Conservation (phyloP, 35 echinoderm and acorn worm species). For the Acanthaster planci region DNA sequence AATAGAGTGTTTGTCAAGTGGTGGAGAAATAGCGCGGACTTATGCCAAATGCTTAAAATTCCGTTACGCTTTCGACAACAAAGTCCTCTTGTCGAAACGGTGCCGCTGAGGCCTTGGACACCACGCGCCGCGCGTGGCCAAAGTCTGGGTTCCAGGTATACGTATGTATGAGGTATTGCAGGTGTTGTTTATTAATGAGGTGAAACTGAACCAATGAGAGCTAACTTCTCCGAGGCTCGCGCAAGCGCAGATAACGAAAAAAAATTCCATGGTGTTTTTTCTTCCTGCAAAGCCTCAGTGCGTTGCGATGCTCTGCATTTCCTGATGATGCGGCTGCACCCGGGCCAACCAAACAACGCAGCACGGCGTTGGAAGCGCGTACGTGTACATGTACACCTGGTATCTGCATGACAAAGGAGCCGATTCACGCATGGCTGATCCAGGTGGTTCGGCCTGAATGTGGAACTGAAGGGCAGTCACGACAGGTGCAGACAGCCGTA, state of each 20-base stretch:
- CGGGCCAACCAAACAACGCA: no score
- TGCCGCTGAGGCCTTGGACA: neutral
- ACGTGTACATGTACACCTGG: neutral
- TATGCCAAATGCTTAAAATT: constrained; percentile 16
- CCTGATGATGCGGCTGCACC: no score
- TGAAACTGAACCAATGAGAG: neutral
- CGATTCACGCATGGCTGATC: neutral
- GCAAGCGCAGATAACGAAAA: no score
- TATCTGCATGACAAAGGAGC: neutral
- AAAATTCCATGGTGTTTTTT: no score
- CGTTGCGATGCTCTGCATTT: no score
- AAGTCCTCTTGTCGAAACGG: neutral
- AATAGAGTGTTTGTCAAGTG: no score
- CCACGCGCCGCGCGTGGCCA: neutral
- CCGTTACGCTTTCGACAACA: constrained; percentile 5
- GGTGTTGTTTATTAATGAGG: constrained; percentile 13
- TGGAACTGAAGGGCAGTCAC: neutral
- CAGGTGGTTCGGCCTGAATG: neutral
- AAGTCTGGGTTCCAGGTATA: neutral
- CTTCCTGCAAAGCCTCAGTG: no score
- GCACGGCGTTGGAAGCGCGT: no score
- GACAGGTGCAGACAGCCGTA: neutral
- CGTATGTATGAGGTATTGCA: neutral
- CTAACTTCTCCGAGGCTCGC: no score
- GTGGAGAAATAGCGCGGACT: no score